These are phyloP conservation scores for Melanerpes aurifrons DNA, from an alignment of 2,113 vertebrate genomes.

Conservation along the genomic window DNA sequence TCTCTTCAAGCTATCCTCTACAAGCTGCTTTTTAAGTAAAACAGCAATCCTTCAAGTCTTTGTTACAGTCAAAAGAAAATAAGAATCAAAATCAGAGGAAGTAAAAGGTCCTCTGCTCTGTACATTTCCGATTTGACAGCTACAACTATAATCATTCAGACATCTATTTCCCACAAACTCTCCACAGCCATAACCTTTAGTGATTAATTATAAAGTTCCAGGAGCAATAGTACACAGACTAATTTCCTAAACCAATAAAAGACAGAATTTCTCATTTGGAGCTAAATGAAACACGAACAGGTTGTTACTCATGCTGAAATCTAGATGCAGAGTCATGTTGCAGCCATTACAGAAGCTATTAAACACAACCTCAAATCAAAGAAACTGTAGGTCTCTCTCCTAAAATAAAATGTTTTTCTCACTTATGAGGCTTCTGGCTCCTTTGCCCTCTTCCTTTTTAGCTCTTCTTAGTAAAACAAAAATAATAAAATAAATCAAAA, in stretches of 20 bases:
- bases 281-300: slow-evolving; percentile 77
- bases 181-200: slow-evolving; percentile 77
- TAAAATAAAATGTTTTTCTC: slow-evolving; percentile 70
- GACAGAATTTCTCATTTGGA: slow-evolving; percentile 82
- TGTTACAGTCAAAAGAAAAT: slow-evolving; percentile 31
- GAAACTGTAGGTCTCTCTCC: slow-evolving; percentile 68
- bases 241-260: slow-evolving; percentile 87
- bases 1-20: background rate
- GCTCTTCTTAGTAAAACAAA: slow-evolving; percentile 10
- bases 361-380: slow-evolving; percentile 79
- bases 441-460: slow-evolving; percentile 24
- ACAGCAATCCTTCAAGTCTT: slow-evolving; percentile 21
- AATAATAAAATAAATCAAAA: background rate
- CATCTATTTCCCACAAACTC: slow-evolving; percentile 77
- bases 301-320: slow-evolving; percentile 82
- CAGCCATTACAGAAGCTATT: slow-evolving; percentile 83
- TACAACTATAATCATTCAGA: slow-evolving; percentile 76
- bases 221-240: slow-evolving; percentile 78
- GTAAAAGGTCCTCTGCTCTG: slow-evolving; percentile 36
- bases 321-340: slow-evolving; percentile 84
- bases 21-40: slow-evolving; percentile 10
- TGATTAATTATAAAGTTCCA: slow-evolving; percentile 81
- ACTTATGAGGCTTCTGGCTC: slow-evolving; percentile 28
- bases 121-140: slow-evolving; percentile 77
- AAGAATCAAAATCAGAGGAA: slow-evolving; percentile 31